These are phyloP conservation scores for Callocephalon fimbriatum DNA, from an alignment of 2,113 vertebrate species.

Conservation along the genomic window DNA sequence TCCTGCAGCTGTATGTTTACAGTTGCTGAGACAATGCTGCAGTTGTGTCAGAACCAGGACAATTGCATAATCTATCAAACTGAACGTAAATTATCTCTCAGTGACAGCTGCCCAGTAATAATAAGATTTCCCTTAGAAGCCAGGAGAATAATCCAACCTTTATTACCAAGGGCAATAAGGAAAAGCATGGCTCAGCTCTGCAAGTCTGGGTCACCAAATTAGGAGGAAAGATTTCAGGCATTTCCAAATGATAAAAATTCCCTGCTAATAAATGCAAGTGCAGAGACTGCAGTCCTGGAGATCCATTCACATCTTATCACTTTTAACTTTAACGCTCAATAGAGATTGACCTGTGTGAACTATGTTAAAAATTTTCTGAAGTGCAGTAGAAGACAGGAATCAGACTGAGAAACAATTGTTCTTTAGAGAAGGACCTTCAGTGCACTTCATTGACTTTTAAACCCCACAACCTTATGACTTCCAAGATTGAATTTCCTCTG, in stretches of 20 bases:
- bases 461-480: not conserved
- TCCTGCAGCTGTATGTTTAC: not conserved
- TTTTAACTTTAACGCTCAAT: not conserved
- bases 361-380: not conserved
- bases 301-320: not conserved
- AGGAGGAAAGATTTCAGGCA: not conserved
- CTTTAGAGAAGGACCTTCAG: not conserved
- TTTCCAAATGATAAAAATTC: not conserved
- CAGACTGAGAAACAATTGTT: not conserved
- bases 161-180: not conserved
- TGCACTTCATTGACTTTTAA: not conserved
- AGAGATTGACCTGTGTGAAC: not conserved
- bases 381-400: not conserved
- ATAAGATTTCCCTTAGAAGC: not conserved
- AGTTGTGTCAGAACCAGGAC: conserved; percentile 29
- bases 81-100: not conserved
- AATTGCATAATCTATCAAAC: conserved; percentile 47
- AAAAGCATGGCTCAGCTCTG: not conserved
- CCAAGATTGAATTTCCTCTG: not conserved
- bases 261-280: not conserved
- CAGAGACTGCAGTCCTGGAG: not conserved
- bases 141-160: not conserved
- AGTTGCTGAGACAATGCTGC: not conserved
- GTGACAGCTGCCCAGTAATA: not conserved
- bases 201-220: not conserved